Conservation (phyloP, 2,888 invertebrate species). For the Ditula angustiorana region DNA sequence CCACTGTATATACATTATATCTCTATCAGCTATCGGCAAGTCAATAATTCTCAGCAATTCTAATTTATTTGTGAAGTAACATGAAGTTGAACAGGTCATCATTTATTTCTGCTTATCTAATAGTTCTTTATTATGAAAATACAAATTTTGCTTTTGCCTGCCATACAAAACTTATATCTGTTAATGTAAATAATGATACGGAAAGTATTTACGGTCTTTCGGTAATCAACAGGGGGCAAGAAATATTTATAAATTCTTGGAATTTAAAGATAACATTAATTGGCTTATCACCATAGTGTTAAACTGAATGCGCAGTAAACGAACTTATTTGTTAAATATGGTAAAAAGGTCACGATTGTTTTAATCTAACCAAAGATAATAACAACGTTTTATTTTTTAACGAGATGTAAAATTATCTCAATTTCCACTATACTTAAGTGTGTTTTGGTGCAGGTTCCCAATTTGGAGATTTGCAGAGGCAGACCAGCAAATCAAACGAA, state of each 20-base stretch:
- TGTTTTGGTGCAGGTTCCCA: slow-evolving; percentile 62
- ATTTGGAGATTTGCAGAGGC: slow-evolving; percentile 61
- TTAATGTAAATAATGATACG: slow-evolving; percentile 24
- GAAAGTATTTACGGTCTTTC: slow-evolving; percentile 22
- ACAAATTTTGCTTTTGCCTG: slow-evolving; percentile 6
- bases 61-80: too few relatives aligned
- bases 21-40: too few relatives aligned
- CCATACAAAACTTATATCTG: slow-evolving; percentile 9
- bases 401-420: too few relatives aligned
- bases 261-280: slow-evolving; percentile 11
- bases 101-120: not conserved
- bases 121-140: slow-evolving; percentile 8
- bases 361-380: too few relatives aligned
- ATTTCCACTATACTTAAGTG: not conserved
- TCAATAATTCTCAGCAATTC: too few relatives aligned
- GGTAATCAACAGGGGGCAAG: slow-evolving; percentile 10
- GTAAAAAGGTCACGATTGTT: too few relatives aligned
- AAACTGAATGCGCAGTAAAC: not conserved
- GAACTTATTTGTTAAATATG: too few relatives aligned
- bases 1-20: too few relatives aligned
- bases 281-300: not conserved
- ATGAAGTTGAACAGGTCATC: too few relatives aligned
- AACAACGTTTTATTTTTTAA: too few relatives aligned
- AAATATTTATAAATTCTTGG: slow-evolving; percentile 11
- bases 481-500: slow-evolving; percentile 71